Conservation (phyloP, 2,113 vertebrate species). For the Muscicapa adusta region DNA sequence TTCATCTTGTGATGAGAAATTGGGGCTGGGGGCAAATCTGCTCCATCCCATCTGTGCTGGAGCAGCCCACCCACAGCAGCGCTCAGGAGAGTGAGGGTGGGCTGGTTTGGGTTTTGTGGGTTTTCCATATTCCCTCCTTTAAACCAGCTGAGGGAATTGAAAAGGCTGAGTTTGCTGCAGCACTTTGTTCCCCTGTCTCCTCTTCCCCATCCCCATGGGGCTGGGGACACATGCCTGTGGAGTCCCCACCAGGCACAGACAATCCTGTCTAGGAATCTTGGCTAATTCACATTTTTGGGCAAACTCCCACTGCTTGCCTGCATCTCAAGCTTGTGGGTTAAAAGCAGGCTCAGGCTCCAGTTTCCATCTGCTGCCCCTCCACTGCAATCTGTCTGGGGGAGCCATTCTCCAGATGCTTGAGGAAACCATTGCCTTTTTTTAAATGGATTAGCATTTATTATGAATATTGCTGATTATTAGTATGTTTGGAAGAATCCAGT, state of each 20-base stretch:
- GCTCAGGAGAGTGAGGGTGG: not conserved
- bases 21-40: not conserved
- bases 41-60: not conserved
- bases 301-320: not conserved
- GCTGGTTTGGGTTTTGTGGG: not conserved
- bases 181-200: not conserved
- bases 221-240: not conserved
- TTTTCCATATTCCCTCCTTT: not conserved
- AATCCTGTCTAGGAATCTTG: not conserved
- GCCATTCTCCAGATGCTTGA: not conserved
- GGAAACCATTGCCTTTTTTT: not conserved
- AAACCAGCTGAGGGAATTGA: not conserved
- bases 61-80: not conserved
- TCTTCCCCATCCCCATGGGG: not conserved
- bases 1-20: not conserved
- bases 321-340: not conserved
- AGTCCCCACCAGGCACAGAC: not conserved
- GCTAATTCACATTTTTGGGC: not conserved
- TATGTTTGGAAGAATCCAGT: not conserved
- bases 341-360: not conserved
- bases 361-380: not conserved
- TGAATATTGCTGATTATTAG: not conserved
- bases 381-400: not conserved
- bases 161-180: not conserved
- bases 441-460: not conserved